A percentile compares a stretch with the other conserved stretches of the same genome.
These are phyloP conservation scores for Latheticus oryzae DNA, from an alignment of 2,888 invertebrate species.

Conservation along the genomic window DNA sequence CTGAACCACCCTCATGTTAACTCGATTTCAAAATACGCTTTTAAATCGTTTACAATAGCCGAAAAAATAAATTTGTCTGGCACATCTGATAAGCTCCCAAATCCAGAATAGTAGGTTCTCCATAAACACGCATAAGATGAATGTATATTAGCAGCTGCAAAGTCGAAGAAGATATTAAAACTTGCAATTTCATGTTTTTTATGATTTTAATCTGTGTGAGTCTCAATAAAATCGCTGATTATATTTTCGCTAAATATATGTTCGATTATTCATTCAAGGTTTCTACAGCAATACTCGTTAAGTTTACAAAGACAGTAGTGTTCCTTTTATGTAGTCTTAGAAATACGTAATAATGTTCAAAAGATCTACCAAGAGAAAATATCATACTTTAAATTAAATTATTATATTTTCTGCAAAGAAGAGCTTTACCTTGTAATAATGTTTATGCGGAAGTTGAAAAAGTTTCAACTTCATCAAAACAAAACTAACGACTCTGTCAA, in stretches of 20 bases:
- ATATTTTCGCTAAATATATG: conserved; percentile 12
- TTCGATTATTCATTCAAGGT: conserved; percentile 17
- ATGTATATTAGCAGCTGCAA: conserved; percentile 7
- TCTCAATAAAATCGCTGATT: conserved; percentile 17
- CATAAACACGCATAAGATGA: conserved; percentile 13
- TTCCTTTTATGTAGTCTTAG: too few species aligned
- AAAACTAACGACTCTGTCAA: conserved; percentile 16
- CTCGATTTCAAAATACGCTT: conserved; percentile 24
- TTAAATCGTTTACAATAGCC: conserved; percentile 15
- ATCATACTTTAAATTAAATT: too few species aligned
- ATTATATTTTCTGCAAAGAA: too few species aligned
- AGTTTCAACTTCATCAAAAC: conserved; percentile 8
- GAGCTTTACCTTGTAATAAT: too few species aligned
- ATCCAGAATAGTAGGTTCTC: conserved; percentile 10
- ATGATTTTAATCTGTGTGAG: conserved; percentile 19
- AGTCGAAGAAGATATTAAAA: conserved; percentile 17
- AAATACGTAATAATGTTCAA: conserved; percentile 2
- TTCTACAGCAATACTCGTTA: conserved; percentile 1
- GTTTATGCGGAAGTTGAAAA: conserved; percentile 6
- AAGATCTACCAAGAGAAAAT: conserved; percentile 2
- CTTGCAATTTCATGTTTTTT: conserved; percentile 21
- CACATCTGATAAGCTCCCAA: conserved; percentile 11
- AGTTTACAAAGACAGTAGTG: too few species aligned
- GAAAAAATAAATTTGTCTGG: conserved; percentile 22
- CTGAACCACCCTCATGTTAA: conserved; percentile 23